Percentiles rank a stretch among this genome's conserved stretches.
Evolutionary conservation across 2,888 invertebrate species (phyloP).

Genomic region (Drosophila mayaguana): DNA sequence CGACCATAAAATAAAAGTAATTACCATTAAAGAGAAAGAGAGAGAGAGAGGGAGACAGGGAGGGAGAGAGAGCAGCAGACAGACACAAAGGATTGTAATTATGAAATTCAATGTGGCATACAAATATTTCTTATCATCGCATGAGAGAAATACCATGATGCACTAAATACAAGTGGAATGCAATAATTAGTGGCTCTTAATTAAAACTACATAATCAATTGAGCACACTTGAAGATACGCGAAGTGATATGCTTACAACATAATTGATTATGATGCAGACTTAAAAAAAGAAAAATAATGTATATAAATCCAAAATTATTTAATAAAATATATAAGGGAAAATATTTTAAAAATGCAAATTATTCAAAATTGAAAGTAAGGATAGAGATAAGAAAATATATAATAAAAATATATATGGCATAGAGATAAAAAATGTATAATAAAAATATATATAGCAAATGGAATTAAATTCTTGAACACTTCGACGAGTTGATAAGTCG

Average conservation of each 20-base stretch:
- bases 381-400: too few species aligned
- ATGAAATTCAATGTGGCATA: slow-evolving; percentile 50
- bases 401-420: not conserved
- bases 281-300: too few species aligned
- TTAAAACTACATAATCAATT: slow-evolving; percentile 1
- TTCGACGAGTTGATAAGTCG: too few species aligned
- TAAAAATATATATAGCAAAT: not conserved
- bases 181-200: not conserved
- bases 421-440: not conserved
- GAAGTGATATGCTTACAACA: not conserved
- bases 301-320: too few species aligned
- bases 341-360: not conserved
- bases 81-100: slow-evolving; percentile 41
- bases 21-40: slow-evolving; percentile 16
- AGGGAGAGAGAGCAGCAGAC: not conserved
- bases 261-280: not conserved
- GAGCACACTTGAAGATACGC: not conserved
- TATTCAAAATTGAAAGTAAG: not conserved
- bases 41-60: not conserved
- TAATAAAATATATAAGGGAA: too few species aligned
- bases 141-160: slow-evolving; percentile 22
- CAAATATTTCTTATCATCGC: slow-evolving; percentile 51
- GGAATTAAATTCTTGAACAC: too few species aligned
- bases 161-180: slow-evolving; percentile 4
- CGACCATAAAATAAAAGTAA: slow-evolving; percentile 33